Base-by-base conservation (phyloP, 2,888 invertebrate genomes). In the Himalopsyche tibetana region DNA sequence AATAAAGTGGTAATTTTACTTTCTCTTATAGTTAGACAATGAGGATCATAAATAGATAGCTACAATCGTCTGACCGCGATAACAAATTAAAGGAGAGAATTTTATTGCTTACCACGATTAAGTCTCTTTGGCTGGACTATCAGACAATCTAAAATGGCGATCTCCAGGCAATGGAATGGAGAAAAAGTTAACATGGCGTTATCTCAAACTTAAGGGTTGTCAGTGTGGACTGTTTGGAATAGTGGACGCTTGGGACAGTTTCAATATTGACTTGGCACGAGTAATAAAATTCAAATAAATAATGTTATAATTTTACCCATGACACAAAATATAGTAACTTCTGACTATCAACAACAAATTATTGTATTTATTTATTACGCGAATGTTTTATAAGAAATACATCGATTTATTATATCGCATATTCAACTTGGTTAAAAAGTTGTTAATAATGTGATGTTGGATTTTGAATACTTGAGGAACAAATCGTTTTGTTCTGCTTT, bases 141-240 rank as follows among this genome's bases (percentile, higher is more conserved):
- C 63, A 28, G 19, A 63, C 63, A 63, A 85, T 85, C 85, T 83
- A 80, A 85, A 85, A 83, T 85, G 85, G 85, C 63, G 85, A 85
- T 85, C 85, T 79, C 56, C 82, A 79, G 63, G 51, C 85, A 85
- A 85, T 83, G 80, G 82, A 85, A 85, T 80, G 83, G 85, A 56
- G 79, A 85, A 84, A 85, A 85, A 85, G 83, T 82, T 85, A 85
- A 83, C 83, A 85, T 83, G 80, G 85, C 85, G 85, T 83, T 83
- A 85, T 85, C 85, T 55, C 42, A 55, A 28, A 82, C 19, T 36
- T 79, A 63, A 17, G 85, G 85, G 85, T 83, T 85, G 85, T 56
- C 80, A 82, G 83, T 40, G 82, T 82, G 69, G 55, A 82, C n/a
- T 42, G 42, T 42, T 5, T 28, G 28, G 28, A 2, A 28, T 28